These are phyloP conservation scores for Microtus richardsoni DNA, from an alignment of 2,113 vertebrate genomes.

Conservation along the genomic window DNA sequence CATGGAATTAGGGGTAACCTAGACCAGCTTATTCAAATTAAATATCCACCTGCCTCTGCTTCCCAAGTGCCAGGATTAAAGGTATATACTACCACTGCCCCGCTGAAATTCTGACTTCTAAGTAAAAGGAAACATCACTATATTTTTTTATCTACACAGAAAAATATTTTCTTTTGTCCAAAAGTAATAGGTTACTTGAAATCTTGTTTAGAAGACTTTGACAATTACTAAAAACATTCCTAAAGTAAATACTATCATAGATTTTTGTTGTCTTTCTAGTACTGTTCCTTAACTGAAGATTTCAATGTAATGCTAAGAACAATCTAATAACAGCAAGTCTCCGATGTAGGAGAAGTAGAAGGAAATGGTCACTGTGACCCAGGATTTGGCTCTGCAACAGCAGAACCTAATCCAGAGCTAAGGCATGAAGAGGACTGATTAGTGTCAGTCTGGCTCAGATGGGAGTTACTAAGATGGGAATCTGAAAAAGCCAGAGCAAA, in stretches of 20 bases:
- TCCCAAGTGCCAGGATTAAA: not conserved
- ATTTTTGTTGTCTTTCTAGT: conserved; percentile 44
- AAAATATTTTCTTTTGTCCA: conserved; percentile 13
- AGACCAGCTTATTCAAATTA: not conserved
- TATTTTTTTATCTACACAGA: not conserved
- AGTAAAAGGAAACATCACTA: conserved; percentile 24
- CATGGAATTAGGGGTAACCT: not conserved
- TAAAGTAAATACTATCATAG: conserved; percentile 3
- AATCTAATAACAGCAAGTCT: conserved; percentile 17
- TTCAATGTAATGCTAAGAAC: conserved; percentile 26
- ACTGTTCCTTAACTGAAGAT: conserved; percentile 17
- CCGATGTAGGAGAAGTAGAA: not conserved
- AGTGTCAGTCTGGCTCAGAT: not conserved
- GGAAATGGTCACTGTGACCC: not conserved
- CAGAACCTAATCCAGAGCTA: conserved; percentile 2
- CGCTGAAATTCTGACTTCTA: not conserved
- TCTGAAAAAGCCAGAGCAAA: not conserved
- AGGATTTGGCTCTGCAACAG: not conserved
- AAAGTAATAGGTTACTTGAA: conserved; percentile 8
- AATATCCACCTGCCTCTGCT: not conserved
- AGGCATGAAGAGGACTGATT: not conserved
- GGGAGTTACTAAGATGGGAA: not conserved
- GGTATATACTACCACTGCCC: not conserved
- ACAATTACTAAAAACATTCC: conserved; percentile 39
- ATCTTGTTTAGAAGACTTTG: conserved; percentile 28